Percentiles rank a stretch among this genome's conserved stretches.
These are phyloP conservation scores for Champsocephalus gunnari DNA, from an alignment of 2,797 vertebrate species.

Conservation along the genomic window DNA sequence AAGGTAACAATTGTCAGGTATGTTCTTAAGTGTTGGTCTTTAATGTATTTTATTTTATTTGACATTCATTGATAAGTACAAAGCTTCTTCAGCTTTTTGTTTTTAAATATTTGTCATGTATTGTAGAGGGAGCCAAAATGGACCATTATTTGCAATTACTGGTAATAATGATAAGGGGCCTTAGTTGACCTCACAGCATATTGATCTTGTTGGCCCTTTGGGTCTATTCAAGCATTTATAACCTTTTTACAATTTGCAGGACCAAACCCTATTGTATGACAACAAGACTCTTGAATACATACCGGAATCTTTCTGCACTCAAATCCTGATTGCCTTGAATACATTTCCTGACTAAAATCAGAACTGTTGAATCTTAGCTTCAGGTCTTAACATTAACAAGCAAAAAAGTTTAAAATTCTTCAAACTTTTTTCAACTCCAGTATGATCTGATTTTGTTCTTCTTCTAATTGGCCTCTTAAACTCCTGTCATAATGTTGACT, in stretches of 20 bases:
- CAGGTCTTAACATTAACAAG: background rate
- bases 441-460: background rate
- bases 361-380: background rate
- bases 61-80: background rate
- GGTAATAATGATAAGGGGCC: background rate
- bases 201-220: background rate
- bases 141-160: background rate
- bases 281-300: background rate
- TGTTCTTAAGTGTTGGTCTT: background rate
- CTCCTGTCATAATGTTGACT: background rate
- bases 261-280: background rate
- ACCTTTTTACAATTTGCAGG: background rate
- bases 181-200: background rate
- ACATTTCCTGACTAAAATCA: background rate
- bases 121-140: background rate
- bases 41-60: background rate
- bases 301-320: background rate
- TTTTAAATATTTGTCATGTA: background rate
- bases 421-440: background rate
- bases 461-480: background rate
- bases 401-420: background rate
- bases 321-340: background rate
- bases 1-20: background rate
- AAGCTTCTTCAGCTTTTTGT: background rate
- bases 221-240: background rate